phyloP scores from a whole-genome alignment of 2,888 invertebrate genomes.

The Pardosa pseudoannulata region DNA sequence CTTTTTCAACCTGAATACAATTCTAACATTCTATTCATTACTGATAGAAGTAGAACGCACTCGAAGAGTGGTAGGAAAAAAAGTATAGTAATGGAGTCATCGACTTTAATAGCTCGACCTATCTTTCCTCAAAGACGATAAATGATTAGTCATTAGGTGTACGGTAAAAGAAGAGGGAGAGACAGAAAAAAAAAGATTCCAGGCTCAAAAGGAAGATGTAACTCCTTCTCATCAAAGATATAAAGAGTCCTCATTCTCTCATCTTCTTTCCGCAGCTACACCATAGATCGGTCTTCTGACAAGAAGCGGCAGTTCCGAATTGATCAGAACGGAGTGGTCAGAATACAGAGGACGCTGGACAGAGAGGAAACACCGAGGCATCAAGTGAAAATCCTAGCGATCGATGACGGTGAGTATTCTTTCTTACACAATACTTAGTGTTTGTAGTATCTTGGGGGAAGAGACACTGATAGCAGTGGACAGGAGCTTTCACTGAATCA shows the following conservation, averaged over 20 bases:
- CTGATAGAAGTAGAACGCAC: background rate
- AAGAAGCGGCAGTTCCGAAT: conserved; percentile 95
- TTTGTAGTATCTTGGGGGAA: too few species aligned
- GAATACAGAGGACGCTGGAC: conserved; percentile 93
- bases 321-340: conserved; percentile 95
- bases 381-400: conserved; percentile 96
- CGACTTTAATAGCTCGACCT: conserved; percentile 25
- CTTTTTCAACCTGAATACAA: too few species aligned
- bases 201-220: background rate
- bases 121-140: background rate
- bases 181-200: too few species aligned
- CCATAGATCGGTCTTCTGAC: conserved; percentile 94
- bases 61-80: too few species aligned
- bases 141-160: background rate
- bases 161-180: background rate
- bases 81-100: background rate
- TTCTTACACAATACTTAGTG: too few species aligned
- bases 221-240: conserved; percentile 30
- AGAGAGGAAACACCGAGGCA: conserved; percentile 96
- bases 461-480: too few species aligned
- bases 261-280: conserved; percentile 80
- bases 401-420: conserved; percentile 93
- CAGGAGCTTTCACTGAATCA: too few species aligned
- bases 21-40: background rate
- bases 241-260: conserved; percentile 18